phyloP scores from a whole-genome alignment of 2,113 vertebrate species.

The Malurus melanocephalus region DNA sequence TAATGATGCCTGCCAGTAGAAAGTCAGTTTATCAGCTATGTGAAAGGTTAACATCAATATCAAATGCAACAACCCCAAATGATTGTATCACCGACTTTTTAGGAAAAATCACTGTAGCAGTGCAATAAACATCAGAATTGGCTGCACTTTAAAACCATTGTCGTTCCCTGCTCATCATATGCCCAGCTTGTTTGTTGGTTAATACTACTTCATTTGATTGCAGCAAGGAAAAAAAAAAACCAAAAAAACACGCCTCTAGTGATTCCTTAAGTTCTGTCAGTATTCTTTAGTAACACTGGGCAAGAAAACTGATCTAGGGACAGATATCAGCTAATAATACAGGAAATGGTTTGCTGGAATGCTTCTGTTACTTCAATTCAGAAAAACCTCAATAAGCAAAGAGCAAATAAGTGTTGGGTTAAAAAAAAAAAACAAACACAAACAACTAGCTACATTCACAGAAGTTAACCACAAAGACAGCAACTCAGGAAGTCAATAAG shows the following conservation, averaged over 20 bases:
- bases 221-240: background rate
- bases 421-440: background rate
- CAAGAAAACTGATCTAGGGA: background rate
- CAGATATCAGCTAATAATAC: background rate
- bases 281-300: background rate
- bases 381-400: background rate
- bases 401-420: background rate
- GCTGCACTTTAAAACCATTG: background rate
- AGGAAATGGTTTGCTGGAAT: background rate
- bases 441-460: background rate
- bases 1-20: slow-evolving; percentile 27
- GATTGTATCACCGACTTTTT: background rate
- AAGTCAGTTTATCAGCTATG: slow-evolving; percentile 23
- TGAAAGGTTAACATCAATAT: slow-evolving; percentile 45
- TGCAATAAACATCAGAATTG: background rate
- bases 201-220: background rate
- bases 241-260: accelerated
- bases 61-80: background rate
- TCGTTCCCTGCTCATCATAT: background rate
- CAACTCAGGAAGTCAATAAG: background rate
- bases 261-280: background rate
- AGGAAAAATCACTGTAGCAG: background rate
- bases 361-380: background rate
- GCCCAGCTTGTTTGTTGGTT: background rate
- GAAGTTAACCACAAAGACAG: background rate